A percentile compares a stretch with the other conserved stretches of the same genome.
phyloP scores from a whole-genome alignment of 2,797 vertebrate genomes.

The Rhincodon typus region DNA sequence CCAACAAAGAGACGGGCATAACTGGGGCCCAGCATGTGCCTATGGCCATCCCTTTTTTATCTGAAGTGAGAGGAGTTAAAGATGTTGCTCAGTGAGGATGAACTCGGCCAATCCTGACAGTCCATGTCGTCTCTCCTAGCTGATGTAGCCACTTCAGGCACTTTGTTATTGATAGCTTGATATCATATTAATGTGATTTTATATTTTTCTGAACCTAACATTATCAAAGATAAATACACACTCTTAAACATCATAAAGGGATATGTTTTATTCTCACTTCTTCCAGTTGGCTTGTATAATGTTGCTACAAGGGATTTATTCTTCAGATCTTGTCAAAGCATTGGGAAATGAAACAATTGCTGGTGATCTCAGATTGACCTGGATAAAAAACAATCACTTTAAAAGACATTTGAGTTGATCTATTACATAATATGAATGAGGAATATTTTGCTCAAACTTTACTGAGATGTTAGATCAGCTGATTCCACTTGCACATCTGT shows the following conservation, averaged over 20 bases:
- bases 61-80: too few species aligned
- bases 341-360: neutral
- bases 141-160: too few species aligned
- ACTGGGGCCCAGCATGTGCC: too few species aligned
- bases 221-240: neutral
- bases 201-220: neutral
- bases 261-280: neutral
- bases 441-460: neutral
- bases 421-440: neutral
- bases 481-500: neutral
- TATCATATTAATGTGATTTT: too few species aligned
- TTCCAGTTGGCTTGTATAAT: neutral
- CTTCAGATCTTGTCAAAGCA: slow-evolving; percentile 1
- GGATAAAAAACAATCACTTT: neutral
- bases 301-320: neutral
- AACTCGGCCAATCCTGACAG: too few species aligned
- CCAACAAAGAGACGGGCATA: too few species aligned
- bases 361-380: neutral
- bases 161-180: too few species aligned
- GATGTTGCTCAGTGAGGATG: too few species aligned
- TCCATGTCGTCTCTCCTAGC: too few species aligned
- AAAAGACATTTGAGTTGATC: neutral
- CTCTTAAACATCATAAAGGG: neutral
- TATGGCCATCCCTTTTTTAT: too few species aligned
- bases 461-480: neutral